Evolutionary conservation across 2,888 invertebrate species (phyloP), one percentile per base, ranked within the genome.

Genomic region (Eubasilissa splendida): DNA sequence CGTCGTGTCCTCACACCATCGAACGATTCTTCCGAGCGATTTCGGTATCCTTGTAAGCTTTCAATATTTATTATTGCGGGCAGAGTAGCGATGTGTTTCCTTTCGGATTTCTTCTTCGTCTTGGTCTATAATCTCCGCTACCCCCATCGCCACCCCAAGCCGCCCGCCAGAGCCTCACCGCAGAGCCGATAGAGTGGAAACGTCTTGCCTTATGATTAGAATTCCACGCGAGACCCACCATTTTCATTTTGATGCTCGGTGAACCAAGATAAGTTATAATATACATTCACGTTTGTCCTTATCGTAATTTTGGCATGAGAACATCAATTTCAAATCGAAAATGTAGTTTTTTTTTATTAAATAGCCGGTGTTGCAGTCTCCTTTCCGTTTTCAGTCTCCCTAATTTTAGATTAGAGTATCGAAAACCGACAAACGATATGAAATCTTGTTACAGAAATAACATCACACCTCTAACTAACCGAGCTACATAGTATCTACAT

Each of bases 21-120:
- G 54, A 14, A 54, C 10, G 73, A 73, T 73, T 73, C 73, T 78
- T 78, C 33, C 60, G 73, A 31, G 53, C 63, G 78, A 78, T 78
- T 71, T 70, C 73, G 31, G 31, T 33, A 58, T 70, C 53, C 71
- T 22, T 53, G 60, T 73, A 79, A 82, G 79, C 77, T 65, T 79
- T 68, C 82, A 68, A 82, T 82, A 82, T 82, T 82, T 82, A 82
- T 82, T 76, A 77, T 81, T 79, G 76, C 81, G 79, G 79, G 56
- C 33, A 54, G 22, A 70, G 59, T 66, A 70, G 60, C 73, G 78
- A 60, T 53, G 73, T 54, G 70, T 63, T 73, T 71, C 60, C 71
- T 71, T 60, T 58, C 60, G 31, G 63, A 42, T 71, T 63, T 78
- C 63, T 73, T 59, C 71, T 63, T 73, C 54, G 5, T 78, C 52